Base-by-base conservation (phyloP, 2,888 invertebrate species). In the Pyrrhosoma nymphula region DNA sequence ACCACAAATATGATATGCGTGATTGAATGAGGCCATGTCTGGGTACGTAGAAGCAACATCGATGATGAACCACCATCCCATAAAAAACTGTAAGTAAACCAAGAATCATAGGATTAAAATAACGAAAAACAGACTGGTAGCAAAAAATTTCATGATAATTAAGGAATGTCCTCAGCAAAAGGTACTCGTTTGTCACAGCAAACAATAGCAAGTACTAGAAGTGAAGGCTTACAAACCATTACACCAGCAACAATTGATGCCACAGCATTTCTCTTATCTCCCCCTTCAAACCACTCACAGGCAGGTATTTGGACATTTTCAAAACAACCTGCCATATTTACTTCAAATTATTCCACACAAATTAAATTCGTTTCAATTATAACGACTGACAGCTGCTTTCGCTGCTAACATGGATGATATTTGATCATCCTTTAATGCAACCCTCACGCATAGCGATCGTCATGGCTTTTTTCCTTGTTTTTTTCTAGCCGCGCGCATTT, bases 1-100 rank as follows among this genome's bases (percentile, higher is more conserved):
- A 16, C 99, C 99, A 96, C 99, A 99, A 95, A 99, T 98, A 96
- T 99, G 99, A 96, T 97, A 99, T 97, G 97, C 98, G 96, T 97
- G 97, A 96, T 97, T 97, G 96, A 98, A 97, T 63, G 97, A 96
- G 55, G 96, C 95, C 95, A 96, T 97, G 69, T 97, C 97, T 0
- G 98, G 98, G 96, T 98, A 98, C 39, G 98, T 98, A 0, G 99
- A 98, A 95, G 99, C 98, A 18, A 99, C 99, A 97, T 99, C 99
- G 96, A 99, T 99, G 95, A 99, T 98, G 96, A 99, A 98, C 99
- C 99, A 99, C 99, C 99, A 99, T 95, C 99, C 99, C 96, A 98
- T 97, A 96, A 99, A 99, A 97, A 99, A 99, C 99, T 99, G 96
- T 95, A 97, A 97, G 96, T 95, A 96, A 96, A 95, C 93, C 95